Base-by-base conservation (phyloP, 2,113 vertebrate genomes). In the Antechinus flavipes region DNA sequence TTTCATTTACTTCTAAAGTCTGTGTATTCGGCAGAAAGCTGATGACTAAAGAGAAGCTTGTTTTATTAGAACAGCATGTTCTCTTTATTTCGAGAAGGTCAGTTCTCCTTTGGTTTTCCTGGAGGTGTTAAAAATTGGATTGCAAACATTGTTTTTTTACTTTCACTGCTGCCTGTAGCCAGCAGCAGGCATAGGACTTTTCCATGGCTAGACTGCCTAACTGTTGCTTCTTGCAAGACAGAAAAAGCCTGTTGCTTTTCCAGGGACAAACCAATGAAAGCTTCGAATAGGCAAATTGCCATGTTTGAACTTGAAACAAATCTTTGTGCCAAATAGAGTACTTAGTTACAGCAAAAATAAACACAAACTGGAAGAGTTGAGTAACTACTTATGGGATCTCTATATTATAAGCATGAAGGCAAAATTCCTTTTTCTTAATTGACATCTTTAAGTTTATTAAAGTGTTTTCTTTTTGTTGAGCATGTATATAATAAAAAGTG, bases 171-270 rank as follows among this genome's bases (percentile, higher is more conserved):
- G 54, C n/a, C 61, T 95, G 42, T 91, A 95, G 49, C 84, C 35
- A 93, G 10, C 76, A 50, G 56, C 3, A 49, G 12, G 90, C 76
- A 93, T 92, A 96, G 96, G 93, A 54, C 92, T 93, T 97, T 94
- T 94, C 95, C 90, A 91, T 94, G 92, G 91, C 42, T 52, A n/a
- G 95, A 97, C 93, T 96, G 97, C 95, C 95, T 91, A 95, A 93
- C 95, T 93, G 94, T 96, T 96, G 95, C 84, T 94, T 54, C 89
- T 92, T n/a, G 55, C 68, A 91, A 94, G 84, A 95, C 53, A 68
- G 91, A 24, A 1, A 91, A 97, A 76, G 97, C 97, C 97, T 98
- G 97, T 98, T 98, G 98, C 93, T 97, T 96, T 97, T 94, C 95
- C 95, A 95, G 95, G 96, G 93, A 47, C 54, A 94, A 94, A 23